A percentile compares a stretch with the other conserved stretches of the same genome.
Conservation (phyloP, 2,797 vertebrate genomes). For the Muscicapa striata region DNA sequence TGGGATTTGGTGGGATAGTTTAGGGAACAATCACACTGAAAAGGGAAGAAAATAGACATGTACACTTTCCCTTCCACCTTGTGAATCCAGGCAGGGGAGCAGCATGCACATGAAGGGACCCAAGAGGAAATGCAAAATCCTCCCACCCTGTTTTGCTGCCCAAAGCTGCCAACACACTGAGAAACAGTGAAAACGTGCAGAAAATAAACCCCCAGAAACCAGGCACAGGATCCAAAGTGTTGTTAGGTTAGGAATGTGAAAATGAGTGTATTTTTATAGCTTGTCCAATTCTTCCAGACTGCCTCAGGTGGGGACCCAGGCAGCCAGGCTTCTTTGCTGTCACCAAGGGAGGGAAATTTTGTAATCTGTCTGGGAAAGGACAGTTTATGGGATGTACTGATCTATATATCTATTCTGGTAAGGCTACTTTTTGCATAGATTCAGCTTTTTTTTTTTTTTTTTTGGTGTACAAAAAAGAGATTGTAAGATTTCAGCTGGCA, state of each 20-base stretch:
- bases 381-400: neutral
- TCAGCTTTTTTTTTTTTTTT: neutral
- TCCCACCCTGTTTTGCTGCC: neutral
- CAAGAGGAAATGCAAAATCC: neutral
- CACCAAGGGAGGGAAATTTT: neutral
- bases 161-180: fast-evolving
- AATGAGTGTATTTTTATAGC: neutral
- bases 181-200: neutral
- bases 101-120: fast-evolving
- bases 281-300: neutral
- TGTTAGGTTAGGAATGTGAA: neutral
- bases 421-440: neutral
- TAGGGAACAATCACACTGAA: neutral
- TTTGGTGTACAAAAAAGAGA: neutral
- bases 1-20: neutral
- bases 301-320: neutral
- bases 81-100: neutral
- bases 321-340: neutral
- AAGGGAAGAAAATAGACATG: neutral
- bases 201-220: neutral
- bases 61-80: neutral
- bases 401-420: neutral
- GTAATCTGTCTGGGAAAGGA: neutral
- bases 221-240: neutral
- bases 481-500: neutral